Evolutionary conservation across 2,797 vertebrate genomes (phyloP), one percentile per base, ranked within the genome.

Genomic region (Chaenodraco wilsoni): DNA sequence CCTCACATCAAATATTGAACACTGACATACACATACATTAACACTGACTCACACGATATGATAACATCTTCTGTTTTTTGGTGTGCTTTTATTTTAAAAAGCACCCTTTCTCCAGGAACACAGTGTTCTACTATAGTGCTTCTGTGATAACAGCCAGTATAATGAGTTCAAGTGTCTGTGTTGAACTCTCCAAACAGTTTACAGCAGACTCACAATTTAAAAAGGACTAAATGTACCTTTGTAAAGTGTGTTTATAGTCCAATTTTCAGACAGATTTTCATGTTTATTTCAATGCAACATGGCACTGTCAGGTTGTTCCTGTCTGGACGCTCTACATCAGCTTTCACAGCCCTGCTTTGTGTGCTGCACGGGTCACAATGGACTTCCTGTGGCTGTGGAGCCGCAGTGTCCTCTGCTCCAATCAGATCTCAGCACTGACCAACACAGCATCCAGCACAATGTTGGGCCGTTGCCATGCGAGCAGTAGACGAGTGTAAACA

Each of bases 301-400:
- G 17, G 40, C 46, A 4, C 57, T 27, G 46, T 17, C 57, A 33
- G 56, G 58, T 82, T 51, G 12, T 37, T 55, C 14, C 64, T 21
- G 65, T 14, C 59, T 44, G 19, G 60, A 55, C 65, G 64, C 58
- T 50, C 9, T 31, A 16, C 72, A 52, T 54, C 67, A 21, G 72
- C 58, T 52, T 58, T 77, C 63, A 72, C 65, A 74, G 82, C 50
- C 21, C 45, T 0, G 48, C 79, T 76, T 84, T 84, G 73, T 84
- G 64, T 0, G 52, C 74, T 16, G 17, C 15, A 63, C 31, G 37
- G 54, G 61, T 62, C 1, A 88, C 83, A 84, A 85, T 80, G 50
- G 78, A 81, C 89, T 81, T 86, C 82, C 87, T 86, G 84, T 76
- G 58, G 50, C 74, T 62, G 59, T 1, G 14, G 79, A 73, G 76